phyloP scores from a whole-genome alignment of 1,140 invertebrate genomes.

The Drosophila teissieri region DNA sequence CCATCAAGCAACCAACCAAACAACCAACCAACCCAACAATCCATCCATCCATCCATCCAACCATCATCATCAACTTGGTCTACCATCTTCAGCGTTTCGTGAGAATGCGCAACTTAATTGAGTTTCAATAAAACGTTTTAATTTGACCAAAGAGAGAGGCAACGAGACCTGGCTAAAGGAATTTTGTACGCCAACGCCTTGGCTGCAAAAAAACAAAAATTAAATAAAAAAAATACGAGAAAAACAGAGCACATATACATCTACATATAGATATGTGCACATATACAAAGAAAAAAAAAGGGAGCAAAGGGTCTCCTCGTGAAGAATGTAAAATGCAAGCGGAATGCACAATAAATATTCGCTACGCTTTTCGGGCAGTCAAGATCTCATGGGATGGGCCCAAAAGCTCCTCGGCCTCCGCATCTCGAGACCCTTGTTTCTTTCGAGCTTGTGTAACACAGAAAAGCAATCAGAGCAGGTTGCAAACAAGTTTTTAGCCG shows the following conservation, averaged over 20 bases:
- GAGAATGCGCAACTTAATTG: slow-evolving; percentile 79
- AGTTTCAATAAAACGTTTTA: slow-evolving; percentile 83
- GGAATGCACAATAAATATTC: slow-evolving; percentile 82
- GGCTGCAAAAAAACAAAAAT: slow-evolving; percentile 32
- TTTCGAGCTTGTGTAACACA: slow-evolving; percentile 59
- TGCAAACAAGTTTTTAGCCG: slow-evolving; percentile 70
- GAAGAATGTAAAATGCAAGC: slow-evolving; percentile 77
- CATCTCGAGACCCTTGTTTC: slow-evolving; percentile 8
- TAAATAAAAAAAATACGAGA: slow-evolving; percentile 11
- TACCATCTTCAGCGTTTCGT: slow-evolving; percentile 42
- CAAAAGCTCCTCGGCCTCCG: background rate
- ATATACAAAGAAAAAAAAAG: background rate
- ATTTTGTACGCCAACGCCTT: slow-evolving; percentile 81
- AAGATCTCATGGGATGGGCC: slow-evolving; percentile 38
- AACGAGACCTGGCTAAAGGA: slow-evolving; percentile 53
- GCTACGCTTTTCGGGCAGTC: slow-evolving; percentile 45
- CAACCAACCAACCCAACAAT: background rate
- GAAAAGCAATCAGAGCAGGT: slow-evolving; percentile 81
- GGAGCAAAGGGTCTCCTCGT: slow-evolving; percentile 6
- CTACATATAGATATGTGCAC: no score
- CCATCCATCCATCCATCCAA: slow-evolving; percentile 4
- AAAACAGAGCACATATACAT: slow-evolving; percentile 6
- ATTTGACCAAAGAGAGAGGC: slow-evolving; percentile 49
- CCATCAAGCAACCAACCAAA: background rate
- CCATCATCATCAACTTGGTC: slow-evolving; percentile 14